These are phyloP conservation scores for Arnoldichthys spilopterus DNA, from an alignment of 2,797 vertebrate genomes.

Conservation along the genomic window DNA sequence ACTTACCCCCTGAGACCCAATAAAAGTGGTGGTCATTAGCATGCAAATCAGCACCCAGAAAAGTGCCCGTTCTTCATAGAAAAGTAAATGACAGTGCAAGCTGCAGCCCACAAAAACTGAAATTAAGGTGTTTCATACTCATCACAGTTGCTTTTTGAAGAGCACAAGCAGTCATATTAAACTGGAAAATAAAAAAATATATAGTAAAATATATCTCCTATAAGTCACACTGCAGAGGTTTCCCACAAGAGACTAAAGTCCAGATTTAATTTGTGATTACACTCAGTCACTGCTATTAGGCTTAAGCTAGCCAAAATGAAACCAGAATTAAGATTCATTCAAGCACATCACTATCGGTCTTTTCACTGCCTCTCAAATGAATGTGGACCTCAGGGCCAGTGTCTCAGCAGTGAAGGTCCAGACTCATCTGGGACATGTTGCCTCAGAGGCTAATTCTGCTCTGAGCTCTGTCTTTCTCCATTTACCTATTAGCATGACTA, in stretches of 20 bases:
- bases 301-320: background rate
- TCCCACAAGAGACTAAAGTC: background rate
- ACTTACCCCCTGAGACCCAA: too few species aligned
- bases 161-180: too few species aligned
- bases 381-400: background rate
- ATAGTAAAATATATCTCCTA: too few species aligned
- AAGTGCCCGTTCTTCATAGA: too few species aligned
- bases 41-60: too few species aligned
- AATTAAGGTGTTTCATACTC: too few species aligned
- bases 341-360: conserved; percentile 28
- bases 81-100: too few species aligned
- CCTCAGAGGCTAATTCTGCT: background rate
- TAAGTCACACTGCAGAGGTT: too few species aligned
- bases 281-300: background rate
- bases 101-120: too few species aligned
- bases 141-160: too few species aligned
- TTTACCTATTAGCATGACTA: conserved; percentile 26
- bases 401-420: background rate
- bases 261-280: conserved; percentile 43
- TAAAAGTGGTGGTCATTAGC: too few species aligned
- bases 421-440: conserved; percentile 6
- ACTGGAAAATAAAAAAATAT: too few species aligned
- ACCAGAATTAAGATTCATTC: conserved; percentile 41
- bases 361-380: conserved; percentile 24
- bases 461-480: conserved; percentile 13